These are phyloP conservation scores for Xylophagus ater DNA, from an alignment of 2,888 invertebrate species.

Conservation along the genomic window DNA sequence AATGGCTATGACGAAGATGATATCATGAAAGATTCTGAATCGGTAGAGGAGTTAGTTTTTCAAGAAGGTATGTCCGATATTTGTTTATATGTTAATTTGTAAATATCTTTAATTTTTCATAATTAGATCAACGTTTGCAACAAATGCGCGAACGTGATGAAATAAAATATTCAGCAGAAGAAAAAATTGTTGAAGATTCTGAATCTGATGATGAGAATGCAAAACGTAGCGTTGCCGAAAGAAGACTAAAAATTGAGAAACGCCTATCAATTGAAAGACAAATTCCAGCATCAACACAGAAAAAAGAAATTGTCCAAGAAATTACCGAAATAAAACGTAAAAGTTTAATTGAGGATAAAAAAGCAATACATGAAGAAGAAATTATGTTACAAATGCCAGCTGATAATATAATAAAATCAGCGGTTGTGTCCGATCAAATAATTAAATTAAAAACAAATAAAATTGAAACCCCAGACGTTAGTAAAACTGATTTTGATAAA, in stretches of 20 bases:
- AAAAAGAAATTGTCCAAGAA: constrained; percentile 62
- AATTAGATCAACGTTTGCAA: constrained; percentile 34
- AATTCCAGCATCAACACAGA: constrained; percentile 60
- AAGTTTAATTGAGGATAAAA: constrained; percentile 42
- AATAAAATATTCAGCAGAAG: constrained; percentile 69
- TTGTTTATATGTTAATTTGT: too few species aligned
- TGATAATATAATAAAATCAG: constrained; percentile 37
- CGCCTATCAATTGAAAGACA: constrained; percentile 56
- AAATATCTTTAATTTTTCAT: constrained; percentile 1
- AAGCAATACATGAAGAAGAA: constrained; percentile 39
- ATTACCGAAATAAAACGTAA: constrained; percentile 59
- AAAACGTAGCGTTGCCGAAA: constrained; percentile 63
- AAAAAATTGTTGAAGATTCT: constrained; percentile 57
- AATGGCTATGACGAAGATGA: constrained; percentile 50
- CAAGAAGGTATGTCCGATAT: constrained; percentile 32
- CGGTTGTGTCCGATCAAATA: constrained; percentile 34
- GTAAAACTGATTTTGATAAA: constrained; percentile 36
- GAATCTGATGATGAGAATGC: constrained; percentile 51
- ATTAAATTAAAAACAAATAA: constrained; percentile 38
- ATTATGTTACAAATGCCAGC: constrained; percentile 38
- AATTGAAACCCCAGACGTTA: constrained; percentile 33
- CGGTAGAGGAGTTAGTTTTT: constrained; percentile 37
- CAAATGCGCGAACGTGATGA: constrained; percentile 49
- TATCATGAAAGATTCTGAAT: constrained; percentile 54
- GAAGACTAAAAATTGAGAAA: constrained; percentile 64